A percentile compares a stretch with the other conserved stretches of the same genome.
phyloP scores from a whole-genome alignment of 1,140 invertebrate genomes.

The Araneus ventricosus region DNA sequence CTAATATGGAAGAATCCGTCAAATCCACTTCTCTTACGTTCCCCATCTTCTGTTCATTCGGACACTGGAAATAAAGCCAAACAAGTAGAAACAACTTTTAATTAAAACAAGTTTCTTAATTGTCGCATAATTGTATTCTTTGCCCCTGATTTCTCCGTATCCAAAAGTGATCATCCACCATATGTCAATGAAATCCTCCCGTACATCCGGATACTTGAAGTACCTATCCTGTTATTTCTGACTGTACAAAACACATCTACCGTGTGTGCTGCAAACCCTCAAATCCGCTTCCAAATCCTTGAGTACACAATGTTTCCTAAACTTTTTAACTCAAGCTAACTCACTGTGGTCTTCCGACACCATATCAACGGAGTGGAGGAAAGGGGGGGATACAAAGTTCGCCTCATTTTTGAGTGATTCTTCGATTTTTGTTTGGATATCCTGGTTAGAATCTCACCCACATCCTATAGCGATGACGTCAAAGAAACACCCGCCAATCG shows the following conservation, averaged over 20 bases:
- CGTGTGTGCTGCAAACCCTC: not conserved
- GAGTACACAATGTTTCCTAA: constrained; percentile 34
- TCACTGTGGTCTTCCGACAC: not conserved
- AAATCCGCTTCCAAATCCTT: constrained; percentile 63
- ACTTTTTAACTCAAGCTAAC: not conserved
- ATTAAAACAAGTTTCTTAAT: too few relatives aligned
- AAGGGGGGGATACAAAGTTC: not conserved
- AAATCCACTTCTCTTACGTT: too few relatives aligned
- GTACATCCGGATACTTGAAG: constrained; percentile 23
- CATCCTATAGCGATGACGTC: constrained; percentile 64
- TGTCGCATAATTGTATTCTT: too few relatives aligned
- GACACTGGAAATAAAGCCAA: too few relatives aligned
- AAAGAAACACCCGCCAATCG: constrained; percentile 59
- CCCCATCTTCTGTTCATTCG: too few relatives aligned
- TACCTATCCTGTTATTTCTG: not conserved
- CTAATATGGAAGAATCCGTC: too few relatives aligned
- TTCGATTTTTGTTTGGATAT: constrained; percentile 46
- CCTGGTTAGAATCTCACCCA: constrained; percentile 73
- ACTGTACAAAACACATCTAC: not conserved
- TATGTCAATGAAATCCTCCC: not conserved
- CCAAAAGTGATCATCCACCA: too few relatives aligned
- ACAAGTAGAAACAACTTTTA: too few relatives aligned
- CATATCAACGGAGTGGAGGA: not conserved
- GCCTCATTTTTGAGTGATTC: constrained; percentile 58
- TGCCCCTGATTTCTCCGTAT: too few relatives aligned